Evolutionary conservation across 2,797 vertebrate genomes (phyloP).

Genomic region (Paramormyrops hopkinsi): DNA sequence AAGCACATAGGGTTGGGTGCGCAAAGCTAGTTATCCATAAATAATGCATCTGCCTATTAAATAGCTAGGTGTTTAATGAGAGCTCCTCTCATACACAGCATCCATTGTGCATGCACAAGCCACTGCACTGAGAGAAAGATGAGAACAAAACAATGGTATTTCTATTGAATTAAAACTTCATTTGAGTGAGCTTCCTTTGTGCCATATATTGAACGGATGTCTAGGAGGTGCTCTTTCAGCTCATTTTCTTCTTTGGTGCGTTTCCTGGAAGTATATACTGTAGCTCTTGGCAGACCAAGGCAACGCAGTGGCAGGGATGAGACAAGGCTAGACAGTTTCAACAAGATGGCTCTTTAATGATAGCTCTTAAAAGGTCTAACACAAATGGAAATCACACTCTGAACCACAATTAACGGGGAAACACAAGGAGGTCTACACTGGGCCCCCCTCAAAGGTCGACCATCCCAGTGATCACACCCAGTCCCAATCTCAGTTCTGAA

Average conservation of each 20-base stretch:
- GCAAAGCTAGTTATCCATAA: not conserved
- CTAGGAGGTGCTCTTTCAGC: not conserved
- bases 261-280: not conserved
- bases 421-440: not conserved
- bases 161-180: not conserved
- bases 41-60: slow-evolving; percentile 6
- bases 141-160: not conserved
- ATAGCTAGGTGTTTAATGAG: slow-evolving; percentile 12
- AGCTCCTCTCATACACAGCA: not conserved
- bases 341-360: not conserved
- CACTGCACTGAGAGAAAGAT: not conserved
- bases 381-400: not conserved
- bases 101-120: not conserved
- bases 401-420: not conserved
- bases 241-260: not conserved
- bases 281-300: not conserved
- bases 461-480: not conserved
- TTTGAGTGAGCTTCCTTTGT: not conserved
- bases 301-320: not conserved
- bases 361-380: not conserved
- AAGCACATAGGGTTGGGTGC: not conserved
- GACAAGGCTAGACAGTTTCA: not conserved
- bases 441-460: not conserved
- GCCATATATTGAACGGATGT: not conserved
- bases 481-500: not conserved